A percentile compares a stretch with the other conserved stretches of the same genome.
phyloP scores from a whole-genome alignment of 2,888 invertebrate species.

The Pteria penguin region DNA sequence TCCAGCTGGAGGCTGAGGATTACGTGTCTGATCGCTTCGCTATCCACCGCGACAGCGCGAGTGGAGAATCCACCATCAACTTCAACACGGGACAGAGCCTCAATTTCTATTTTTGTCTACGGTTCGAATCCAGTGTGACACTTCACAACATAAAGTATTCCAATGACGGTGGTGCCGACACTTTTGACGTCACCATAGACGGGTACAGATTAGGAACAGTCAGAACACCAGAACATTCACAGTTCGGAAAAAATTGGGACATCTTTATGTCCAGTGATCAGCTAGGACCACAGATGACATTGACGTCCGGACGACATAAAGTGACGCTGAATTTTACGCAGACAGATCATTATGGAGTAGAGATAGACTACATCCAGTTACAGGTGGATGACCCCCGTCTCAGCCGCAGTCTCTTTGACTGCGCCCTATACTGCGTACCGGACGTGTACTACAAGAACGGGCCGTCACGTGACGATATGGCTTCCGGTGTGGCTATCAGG shows the following conservation, averaged over 20 bases:
- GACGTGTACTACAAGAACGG: conserved; percentile 45
- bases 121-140: conserved; percentile 33
- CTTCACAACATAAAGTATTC: conserved; percentile 55
- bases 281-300: conserved; percentile 30
- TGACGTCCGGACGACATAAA: conserved; percentile 48
- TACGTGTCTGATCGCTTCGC: conserved; percentile 32
- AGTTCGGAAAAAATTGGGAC: conserved; percentile 44
- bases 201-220: conserved; percentile 33
- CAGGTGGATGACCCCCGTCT: conserved; percentile 41
- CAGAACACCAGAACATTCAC: conserved; percentile 13
- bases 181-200: conserved; percentile 49
- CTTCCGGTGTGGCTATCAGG: conserved; percentile 15
- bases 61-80: conserved; percentile 33
- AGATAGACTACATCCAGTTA: conserved; percentile 57
- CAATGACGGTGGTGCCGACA: conserved; percentile 57
- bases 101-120: conserved; percentile 38
- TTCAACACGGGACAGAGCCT: conserved; percentile 37
- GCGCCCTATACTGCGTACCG: conserved; percentile 58
- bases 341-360: conserved; percentile 57
- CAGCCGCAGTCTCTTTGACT: conserved; percentile 48
- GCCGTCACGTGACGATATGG: conserved; percentile 29
- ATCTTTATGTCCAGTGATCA: conserved; percentile 36
- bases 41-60: conserved; percentile 28
- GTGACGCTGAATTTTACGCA: conserved; percentile 43
- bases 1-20: conserved; percentile 32